phyloP scores from a whole-genome alignment of 2,888 invertebrate genomes.

The Hydraecia micacea region DNA sequence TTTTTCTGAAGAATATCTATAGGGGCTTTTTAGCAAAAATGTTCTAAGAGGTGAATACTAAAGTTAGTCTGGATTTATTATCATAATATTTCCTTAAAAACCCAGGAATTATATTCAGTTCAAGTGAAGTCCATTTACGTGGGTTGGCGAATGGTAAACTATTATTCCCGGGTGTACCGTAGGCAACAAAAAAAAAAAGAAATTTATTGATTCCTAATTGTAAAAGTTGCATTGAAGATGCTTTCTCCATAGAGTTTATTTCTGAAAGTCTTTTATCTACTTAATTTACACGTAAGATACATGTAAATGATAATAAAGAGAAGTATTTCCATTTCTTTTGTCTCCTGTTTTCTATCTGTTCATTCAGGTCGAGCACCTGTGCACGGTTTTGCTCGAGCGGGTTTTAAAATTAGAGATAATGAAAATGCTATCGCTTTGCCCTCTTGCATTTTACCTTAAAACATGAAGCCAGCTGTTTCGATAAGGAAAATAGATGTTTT shows the following conservation, averaged over 20 bases:
- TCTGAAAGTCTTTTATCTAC: background rate
- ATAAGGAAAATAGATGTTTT: constrained; percentile 18
- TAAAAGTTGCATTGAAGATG: background rate
- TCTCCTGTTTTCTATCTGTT: constrained; percentile 40
- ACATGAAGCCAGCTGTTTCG: constrained; percentile 30
- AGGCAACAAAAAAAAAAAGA: too few species aligned
- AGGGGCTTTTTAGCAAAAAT: background rate
- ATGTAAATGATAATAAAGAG: constrained; percentile 34
- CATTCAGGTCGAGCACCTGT: constrained; percentile 46
- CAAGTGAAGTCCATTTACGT: background rate
- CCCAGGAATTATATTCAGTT: too few species aligned
- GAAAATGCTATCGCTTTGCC: constrained; percentile 48
- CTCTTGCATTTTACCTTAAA: constrained; percentile 13
- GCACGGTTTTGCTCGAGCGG: constrained; percentile 39
- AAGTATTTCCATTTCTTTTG: constrained; percentile 28
- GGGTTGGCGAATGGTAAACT: background rate
- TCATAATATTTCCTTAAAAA: background rate
- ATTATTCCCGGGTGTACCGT: too few species aligned
- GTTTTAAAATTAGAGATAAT: constrained; percentile 55
- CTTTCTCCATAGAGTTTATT: background rate
- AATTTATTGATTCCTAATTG: too few species aligned
- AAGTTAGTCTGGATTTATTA: background rate
- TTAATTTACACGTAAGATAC: constrained; percentile 16
- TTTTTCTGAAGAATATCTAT: background rate
- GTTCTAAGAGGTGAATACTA: background rate